These are phyloP conservation scores for Hystrix cristata DNA, from an alignment of 2,113 vertebrate genomes.

Conservation along the genomic window DNA sequence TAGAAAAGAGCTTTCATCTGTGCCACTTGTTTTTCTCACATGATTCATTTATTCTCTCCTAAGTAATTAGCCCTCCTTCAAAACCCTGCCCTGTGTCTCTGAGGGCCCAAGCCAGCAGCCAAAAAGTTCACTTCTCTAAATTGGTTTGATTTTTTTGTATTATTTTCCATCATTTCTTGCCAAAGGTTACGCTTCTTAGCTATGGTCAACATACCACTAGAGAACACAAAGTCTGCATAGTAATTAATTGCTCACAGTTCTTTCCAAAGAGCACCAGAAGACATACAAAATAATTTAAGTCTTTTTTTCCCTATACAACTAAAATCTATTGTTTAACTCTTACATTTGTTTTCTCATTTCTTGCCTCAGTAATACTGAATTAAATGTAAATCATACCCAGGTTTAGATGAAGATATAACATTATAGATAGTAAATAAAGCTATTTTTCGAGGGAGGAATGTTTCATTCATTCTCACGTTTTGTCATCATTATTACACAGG, in stretches of 20 bases:
- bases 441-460: not conserved
- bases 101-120: not conserved
- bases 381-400: not conserved
- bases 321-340: not conserved
- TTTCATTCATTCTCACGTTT: not conserved
- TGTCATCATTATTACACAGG: not conserved
- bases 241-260: not conserved
- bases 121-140: slow-evolving; percentile 31
- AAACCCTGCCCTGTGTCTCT: not conserved
- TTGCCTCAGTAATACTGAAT: not conserved
- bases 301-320: not conserved
- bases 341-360: not conserved
- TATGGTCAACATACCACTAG: not conserved
- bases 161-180: slow-evolving; percentile 11
- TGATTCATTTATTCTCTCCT: not conserved
- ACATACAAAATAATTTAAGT: not conserved
- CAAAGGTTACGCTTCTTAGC: not conserved
- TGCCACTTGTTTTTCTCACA: not conserved
- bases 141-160: not conserved
- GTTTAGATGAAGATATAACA: not conserved
- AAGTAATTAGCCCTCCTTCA: not conserved
- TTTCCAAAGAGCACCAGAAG: not conserved
- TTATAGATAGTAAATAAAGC: not conserved
- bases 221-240: not conserved
- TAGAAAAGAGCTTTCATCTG: not conserved